Percentiles rank a stretch among this genome's conserved stretches.
Conservation (phyloP, 1,140 invertebrate species). For the Sarcophaga bullata region DNA sequence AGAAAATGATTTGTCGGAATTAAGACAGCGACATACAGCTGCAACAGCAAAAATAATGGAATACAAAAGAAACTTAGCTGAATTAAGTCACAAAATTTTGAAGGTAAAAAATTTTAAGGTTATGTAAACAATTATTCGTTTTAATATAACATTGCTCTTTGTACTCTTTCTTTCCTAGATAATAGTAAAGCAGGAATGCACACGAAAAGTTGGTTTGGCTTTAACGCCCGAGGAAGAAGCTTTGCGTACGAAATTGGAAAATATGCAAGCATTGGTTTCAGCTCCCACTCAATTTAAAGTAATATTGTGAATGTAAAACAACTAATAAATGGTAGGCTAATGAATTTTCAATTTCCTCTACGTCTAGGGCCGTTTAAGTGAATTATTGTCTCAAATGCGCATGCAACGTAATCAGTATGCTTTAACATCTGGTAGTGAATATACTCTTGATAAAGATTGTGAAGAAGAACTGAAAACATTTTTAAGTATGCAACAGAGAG, state of each 20-base stretch:
- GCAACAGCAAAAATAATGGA: slow-evolving; percentile 79
- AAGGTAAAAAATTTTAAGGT: slow-evolving; percentile 68
- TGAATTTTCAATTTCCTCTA: slow-evolving; percentile 44
- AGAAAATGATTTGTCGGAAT: slow-evolving; percentile 77
- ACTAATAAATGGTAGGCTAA: background rate
- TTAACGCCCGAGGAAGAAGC: slow-evolving; percentile 91
- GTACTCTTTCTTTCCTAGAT: slow-evolving; percentile 69
- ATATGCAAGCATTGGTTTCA: slow-evolving; percentile 85
- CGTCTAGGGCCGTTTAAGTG: slow-evolving; percentile 82
- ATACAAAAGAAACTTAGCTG: slow-evolving; percentile 77
- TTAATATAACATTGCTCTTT: slow-evolving; percentile 8
- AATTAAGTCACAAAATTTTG: slow-evolving; percentile 81
- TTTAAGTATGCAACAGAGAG: slow-evolving; percentile 83
- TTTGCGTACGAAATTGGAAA: slow-evolving; percentile 83
- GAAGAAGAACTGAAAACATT: slow-evolving; percentile 79
- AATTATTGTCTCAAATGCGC: slow-evolving; percentile 87
- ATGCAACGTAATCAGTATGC: slow-evolving; percentile 75
- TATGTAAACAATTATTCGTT: background rate
- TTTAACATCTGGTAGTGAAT: slow-evolving; percentile 66
- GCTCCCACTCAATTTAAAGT: slow-evolving; percentile 92
- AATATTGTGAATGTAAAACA: background rate
- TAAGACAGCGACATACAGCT: slow-evolving; percentile 78
- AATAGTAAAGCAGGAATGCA: slow-evolving; percentile 86
- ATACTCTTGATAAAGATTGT: slow-evolving; percentile 71
- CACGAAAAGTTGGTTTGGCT: slow-evolving; percentile 84